Percentiles rank a stretch among this genome's conserved stretches.
Conservation (phyloP, 2,888 invertebrate genomes). For the Eudasyphora cyanicolor region DNA sequence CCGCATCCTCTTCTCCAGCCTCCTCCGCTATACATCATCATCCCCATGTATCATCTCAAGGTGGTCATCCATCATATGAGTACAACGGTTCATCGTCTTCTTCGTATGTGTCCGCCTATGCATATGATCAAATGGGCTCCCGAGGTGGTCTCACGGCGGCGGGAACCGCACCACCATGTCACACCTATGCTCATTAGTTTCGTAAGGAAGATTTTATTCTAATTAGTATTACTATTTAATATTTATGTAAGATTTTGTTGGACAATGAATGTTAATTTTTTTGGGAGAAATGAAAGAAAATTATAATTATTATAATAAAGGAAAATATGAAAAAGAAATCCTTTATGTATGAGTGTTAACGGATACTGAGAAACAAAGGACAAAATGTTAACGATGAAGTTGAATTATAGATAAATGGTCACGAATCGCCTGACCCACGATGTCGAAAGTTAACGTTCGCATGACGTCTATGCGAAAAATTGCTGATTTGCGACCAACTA, state of each 20-base stretch:
- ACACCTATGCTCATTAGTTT: slow-evolving; percentile 63
- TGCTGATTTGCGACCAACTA: too few species aligned
- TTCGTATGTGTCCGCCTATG: slow-evolving; percentile 49
- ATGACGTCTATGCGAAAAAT: too few species aligned
- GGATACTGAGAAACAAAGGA: too few species aligned
- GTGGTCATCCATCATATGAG: slow-evolving; percentile 40
- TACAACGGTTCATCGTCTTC: slow-evolving; percentile 41
- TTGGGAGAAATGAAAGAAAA: slow-evolving; percentile 23
- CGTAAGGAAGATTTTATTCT: slow-evolving; percentile 48
- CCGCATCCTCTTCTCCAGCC: slow-evolving; percentile 43
- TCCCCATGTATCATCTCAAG: slow-evolving; percentile 26
- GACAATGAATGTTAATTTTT: slow-evolving; percentile 55
- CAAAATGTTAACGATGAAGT: too few species aligned
- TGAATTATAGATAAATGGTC: too few species aligned
- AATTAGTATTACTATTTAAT: background rate
- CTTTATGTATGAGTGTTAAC: too few species aligned
- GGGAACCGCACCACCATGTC: slow-evolving; percentile 60
- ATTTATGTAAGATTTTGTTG: slow-evolving; percentile 52
- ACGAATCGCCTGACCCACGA: too few species aligned
- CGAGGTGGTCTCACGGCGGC: slow-evolving; percentile 46
- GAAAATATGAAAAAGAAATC: background rate
- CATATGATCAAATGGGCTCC: slow-evolving; percentile 53
- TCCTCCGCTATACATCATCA: background rate
- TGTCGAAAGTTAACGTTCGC: too few species aligned
- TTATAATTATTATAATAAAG: background rate